Evolutionary conservation across 2,888 invertebrate species (phyloP), one percentile per base, ranked within the genome.

Genomic region (Tolmerus cingulatus): DNA sequence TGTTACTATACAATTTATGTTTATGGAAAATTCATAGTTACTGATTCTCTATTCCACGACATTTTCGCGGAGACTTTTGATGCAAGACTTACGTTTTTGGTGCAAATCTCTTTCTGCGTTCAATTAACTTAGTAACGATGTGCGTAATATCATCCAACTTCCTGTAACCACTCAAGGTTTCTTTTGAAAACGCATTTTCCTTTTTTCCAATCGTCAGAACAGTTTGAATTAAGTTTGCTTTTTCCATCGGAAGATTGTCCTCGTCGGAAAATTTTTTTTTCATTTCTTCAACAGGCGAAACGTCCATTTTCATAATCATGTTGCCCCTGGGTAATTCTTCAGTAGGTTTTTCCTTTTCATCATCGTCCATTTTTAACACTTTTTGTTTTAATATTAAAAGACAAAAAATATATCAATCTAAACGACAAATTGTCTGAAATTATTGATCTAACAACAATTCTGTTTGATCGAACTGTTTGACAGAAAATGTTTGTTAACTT

Each of bases 21-120:
- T n/a, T n/a, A n/a, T n/a, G n/a, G n/a, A n/a, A n/a, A n/a, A n/a
- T n/a, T n/a, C n/a, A n/a, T n/a, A n/a, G n/a, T n/a, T n/a, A n/a
- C n/a, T n/a, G n/a, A n/a, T n/a, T n/a, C n/a, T n/a, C n/a, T n/a
- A n/a, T n/a, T n/a, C n/a, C n/a, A n/a, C n/a, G n/a, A n/a, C n/a
- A n/a, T n/a, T n/a, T n/a, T n/a, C n/a, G n/a, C n/a, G n/a, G n/a
- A n/a, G n/a, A n/a, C n/a, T n/a, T n/a, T n/a, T n/a, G n/a, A n/a
- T n/a, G n/a, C n/a, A n/a, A n/a, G n/a, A n/a, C 82, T 82, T 66
- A 82, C 82, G 82, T 57, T 51, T 82, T 66, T 3, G 82, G 82
- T n/a, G 82, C 82, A 57, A 30, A 23, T 57, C 37, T 27, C 14
- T 66, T 82, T 19, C 82, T 82, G 3, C 51, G 7, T 37, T 82